Evolutionary conservation across 2,888 invertebrate genomes (phyloP).

Genomic region (Penaeus monodon): DNA sequence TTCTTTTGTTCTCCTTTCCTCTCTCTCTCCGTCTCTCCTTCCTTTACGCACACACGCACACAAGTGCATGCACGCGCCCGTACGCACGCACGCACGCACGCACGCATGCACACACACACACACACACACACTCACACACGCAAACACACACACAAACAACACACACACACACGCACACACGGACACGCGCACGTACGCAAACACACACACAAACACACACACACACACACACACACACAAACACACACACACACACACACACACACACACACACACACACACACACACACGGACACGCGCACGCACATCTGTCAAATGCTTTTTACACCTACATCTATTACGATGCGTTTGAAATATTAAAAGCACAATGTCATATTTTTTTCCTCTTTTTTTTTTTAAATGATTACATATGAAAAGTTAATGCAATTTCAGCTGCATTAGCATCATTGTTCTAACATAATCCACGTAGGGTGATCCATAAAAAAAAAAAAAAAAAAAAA

Average conservation of each 20-base stretch:
- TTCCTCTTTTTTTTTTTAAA: too few species aligned
- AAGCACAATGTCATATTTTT: too few species aligned
- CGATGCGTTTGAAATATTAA: too few species aligned
- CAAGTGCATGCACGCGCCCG: too few species aligned
- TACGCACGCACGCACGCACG: background rate
- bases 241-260: constrained; percentile 19
- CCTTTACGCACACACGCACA: background rate
- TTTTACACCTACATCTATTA: too few species aligned
- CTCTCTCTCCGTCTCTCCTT: background rate
- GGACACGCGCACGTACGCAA: constrained; percentile 9
- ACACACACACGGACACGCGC: background rate
- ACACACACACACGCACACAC: background rate
- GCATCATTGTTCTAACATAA: too few species aligned
- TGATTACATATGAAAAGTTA: too few species aligned
- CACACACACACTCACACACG: background rate
- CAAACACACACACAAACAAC: background rate
- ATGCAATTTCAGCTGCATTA: too few species aligned
- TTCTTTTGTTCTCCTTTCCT: background rate
- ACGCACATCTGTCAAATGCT: background rate
- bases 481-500: too few species aligned
- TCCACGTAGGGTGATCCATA: too few species aligned
- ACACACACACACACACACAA: constrained; percentile 1
- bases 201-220: constrained; percentile 24
- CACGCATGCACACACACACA: background rate
- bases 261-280: constrained; percentile 18